Percentiles rank a stretch among this genome's conserved stretches.
These are phyloP conservation scores for Thinocorus orbignyianus DNA, from an alignment of 2,113 vertebrate genomes.

Conservation along the genomic window DNA sequence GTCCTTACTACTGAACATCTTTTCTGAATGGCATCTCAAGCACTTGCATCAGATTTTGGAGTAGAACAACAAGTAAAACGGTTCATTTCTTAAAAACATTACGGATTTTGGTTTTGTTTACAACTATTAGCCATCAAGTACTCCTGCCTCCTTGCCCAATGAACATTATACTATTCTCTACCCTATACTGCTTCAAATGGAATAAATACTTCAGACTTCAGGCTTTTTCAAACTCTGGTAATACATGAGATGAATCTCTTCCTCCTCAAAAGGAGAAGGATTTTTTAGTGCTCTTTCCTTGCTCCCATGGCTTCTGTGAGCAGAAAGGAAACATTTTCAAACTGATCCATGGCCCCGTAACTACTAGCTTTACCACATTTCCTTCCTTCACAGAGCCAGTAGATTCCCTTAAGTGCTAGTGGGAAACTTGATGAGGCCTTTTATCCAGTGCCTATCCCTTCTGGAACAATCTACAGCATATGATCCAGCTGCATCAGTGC, in stretches of 20 bases:
- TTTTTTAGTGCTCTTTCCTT: not conserved
- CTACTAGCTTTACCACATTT: not conserved
- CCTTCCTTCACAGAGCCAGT: not conserved
- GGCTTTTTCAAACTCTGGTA: not conserved
- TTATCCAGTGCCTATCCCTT: not conserved
- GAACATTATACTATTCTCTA: not conserved
- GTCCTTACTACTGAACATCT: not conserved
- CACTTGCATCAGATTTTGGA: not conserved
- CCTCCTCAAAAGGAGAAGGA: not conserved
- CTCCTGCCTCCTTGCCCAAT: not conserved
- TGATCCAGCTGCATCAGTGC: not conserved
- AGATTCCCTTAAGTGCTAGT: not conserved
- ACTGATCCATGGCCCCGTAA: not conserved
- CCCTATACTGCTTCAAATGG: not conserved
- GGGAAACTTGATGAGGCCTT: not conserved
- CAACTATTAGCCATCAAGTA: not conserved
- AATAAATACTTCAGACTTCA: not conserved
- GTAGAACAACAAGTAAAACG: not conserved
- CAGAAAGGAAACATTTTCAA: not conserved
- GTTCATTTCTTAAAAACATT: not conserved
- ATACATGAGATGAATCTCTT: not conserved
- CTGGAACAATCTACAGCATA: not conserved
- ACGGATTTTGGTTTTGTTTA: not conserved
- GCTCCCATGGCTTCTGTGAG: not conserved
- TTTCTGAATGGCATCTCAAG: not conserved